Evolutionary conservation across 2,888 invertebrate species (phyloP).

Genomic region (Allacma fusca): DNA sequence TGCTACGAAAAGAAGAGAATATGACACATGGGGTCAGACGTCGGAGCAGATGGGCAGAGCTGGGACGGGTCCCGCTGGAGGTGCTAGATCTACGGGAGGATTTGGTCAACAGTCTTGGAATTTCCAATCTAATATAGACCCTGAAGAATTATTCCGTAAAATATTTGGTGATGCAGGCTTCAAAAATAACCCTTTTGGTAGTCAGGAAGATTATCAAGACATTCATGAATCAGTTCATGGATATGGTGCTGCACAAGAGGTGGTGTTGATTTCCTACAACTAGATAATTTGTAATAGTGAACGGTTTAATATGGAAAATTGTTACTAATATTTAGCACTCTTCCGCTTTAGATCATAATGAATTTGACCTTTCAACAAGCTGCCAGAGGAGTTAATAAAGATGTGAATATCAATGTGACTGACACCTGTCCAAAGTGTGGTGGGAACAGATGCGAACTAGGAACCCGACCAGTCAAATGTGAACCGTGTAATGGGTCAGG

Average conservation of each 20-base stretch:
- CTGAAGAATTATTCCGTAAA: constrained; percentile 94
- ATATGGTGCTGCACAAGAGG: constrained; percentile 85
- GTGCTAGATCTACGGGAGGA: constrained; percentile 66
- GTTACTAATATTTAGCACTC: too few relatives aligned
- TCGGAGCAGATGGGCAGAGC: constrained; percentile 85
- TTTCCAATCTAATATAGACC: constrained; percentile 88
- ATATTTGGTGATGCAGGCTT: constrained; percentile 76
- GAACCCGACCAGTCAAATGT: constrained; percentile 89
- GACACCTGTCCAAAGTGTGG: constrained; percentile 90
- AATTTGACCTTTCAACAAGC: constrained; percentile 92
- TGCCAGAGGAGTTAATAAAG: constrained; percentile 94
- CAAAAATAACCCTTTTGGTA: constrained; percentile 67
- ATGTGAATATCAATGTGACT: constrained; percentile 87
- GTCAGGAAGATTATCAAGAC: constrained; percentile 71
- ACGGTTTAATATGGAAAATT: too few relatives aligned
- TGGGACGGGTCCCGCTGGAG: constrained; percentile 66
- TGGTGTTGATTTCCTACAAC: too few relatives aligned
- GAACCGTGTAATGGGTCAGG: constrained; percentile 95
- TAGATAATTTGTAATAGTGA: too few relatives aligned
- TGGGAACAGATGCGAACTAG: constrained; percentile 86
- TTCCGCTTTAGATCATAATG: constrained; percentile 75
- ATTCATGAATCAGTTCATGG: constrained; percentile 84
- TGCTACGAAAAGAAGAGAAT: constrained; percentile 88
- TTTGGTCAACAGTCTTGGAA: constrained; percentile 78
- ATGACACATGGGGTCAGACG: constrained; percentile 91